Percentiles rank a stretch among this genome's conserved stretches.
phyloP scores from a whole-genome alignment of 2,888 invertebrate species.

The Drosophila buzzatii region DNA sequence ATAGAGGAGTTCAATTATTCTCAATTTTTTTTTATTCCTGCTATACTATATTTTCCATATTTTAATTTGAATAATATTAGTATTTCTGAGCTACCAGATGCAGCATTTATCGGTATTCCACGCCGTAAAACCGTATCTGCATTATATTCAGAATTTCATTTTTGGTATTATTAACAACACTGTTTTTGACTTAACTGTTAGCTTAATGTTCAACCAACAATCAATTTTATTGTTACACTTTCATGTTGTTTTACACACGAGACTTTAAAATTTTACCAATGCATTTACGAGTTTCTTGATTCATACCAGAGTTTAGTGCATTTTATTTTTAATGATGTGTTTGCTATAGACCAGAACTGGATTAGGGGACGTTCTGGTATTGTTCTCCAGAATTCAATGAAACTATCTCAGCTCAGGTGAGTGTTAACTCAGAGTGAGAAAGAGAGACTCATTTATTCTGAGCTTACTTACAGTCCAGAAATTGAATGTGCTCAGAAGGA shows the following conservation, averaged over 20 bases:
- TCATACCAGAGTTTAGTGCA: not conserved
- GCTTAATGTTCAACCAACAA: not conserved
- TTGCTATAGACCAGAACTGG: not conserved
- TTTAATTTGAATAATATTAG: too few species aligned
- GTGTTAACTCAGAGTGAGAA: not conserved
- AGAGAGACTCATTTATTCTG: too few species aligned
- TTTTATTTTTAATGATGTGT: not conserved
- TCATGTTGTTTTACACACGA: conserved; percentile 2
- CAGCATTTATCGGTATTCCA: too few species aligned
- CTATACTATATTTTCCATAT: too few species aligned
- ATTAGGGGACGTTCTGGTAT: not conserved
- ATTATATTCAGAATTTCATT: too few species aligned
- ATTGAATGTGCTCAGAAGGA: not conserved
- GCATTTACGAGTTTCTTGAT: conserved; percentile 3
- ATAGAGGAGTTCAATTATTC: too few species aligned
- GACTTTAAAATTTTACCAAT: not conserved
- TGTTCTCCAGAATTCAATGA: not conserved
- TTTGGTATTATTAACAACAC: not conserved
- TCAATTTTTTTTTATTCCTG: too few species aligned
- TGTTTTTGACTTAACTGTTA: conserved; percentile 16
- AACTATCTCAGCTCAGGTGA: not conserved
- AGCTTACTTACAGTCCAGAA: not conserved
- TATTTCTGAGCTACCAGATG: too few species aligned
- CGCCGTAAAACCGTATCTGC: too few species aligned
- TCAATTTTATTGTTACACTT: not conserved